Percentiles rank a stretch among this genome's conserved stretches.
Conservation (phyloP, 2,113 vertebrate genomes). For the Datnioides undecimradiatus region DNA sequence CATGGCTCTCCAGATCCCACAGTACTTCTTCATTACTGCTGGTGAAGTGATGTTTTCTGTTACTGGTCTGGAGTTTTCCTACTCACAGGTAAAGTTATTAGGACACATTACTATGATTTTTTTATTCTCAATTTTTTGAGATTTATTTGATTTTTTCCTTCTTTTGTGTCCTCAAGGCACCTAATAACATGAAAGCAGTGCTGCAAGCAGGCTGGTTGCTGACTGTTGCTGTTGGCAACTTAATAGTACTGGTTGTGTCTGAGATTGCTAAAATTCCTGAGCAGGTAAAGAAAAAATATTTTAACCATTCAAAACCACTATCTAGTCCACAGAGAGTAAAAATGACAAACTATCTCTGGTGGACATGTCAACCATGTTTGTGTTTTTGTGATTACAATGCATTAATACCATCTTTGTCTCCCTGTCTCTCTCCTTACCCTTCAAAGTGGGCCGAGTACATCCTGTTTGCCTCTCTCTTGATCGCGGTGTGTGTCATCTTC, state of each 20-base stretch:
- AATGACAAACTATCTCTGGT: not conserved
- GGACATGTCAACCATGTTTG: not conserved
- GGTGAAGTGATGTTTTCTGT: slow-evolving; percentile 96
- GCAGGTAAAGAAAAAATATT: slow-evolving; percentile 83
- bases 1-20: slow-evolving; percentile 96
- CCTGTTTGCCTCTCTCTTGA: slow-evolving; percentile 91
- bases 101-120: not conserved
- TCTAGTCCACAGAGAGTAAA: not conserved
- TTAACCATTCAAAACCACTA: not conserved
- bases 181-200: slow-evolving; percentile 97
- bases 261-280: slow-evolving; percentile 84
- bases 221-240: slow-evolving; percentile 92
- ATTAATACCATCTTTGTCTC: not conserved
- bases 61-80: slow-evolving; percentile 96
- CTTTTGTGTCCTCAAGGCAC: slow-evolving; percentile 85
- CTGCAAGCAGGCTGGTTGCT: slow-evolving; percentile 96
- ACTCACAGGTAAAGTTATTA: slow-evolving; percentile 89
- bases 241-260: slow-evolving; percentile 95
- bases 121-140: not conserved
- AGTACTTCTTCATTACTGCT: slow-evolving; percentile 94
- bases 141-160: not conserved
- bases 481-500: slow-evolving; percentile 91
- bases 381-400: not conserved
- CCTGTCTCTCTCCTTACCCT: slow-evolving; percentile 28
- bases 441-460: slow-evolving; percentile 93